Percentiles rank a stretch among this genome's conserved stretches.
These are phyloP conservation scores for Amphilophus citrinellus DNA, from an alignment of 2,113 vertebrate genomes.

Conservation along the genomic window DNA sequence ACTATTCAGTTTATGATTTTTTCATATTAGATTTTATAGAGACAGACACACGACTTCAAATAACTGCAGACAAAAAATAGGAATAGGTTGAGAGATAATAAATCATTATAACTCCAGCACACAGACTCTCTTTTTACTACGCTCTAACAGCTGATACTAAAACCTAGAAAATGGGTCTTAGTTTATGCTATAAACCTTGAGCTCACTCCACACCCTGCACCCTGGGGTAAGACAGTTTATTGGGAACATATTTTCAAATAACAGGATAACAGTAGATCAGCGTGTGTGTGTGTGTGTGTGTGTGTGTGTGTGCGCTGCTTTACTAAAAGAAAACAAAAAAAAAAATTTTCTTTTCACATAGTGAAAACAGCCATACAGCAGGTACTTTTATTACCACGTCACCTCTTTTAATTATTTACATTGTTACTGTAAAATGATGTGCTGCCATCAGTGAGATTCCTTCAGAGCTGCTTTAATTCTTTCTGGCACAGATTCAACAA, in stretches of 20 bases:
- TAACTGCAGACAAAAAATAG: neutral
- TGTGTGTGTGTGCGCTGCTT: neutral
- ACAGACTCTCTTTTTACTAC: neutral
- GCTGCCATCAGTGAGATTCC: neutral
- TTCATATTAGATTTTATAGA: neutral
- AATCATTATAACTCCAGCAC: neutral
- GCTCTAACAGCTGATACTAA: neutral
- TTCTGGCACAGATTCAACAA: no score
- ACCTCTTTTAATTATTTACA: neutral
- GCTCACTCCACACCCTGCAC: neutral
- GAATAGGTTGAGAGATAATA: neutral
- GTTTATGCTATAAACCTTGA: neutral
- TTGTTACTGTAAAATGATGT: conserved; percentile 8
- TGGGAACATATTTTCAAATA: neutral
- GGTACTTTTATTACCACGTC: no score
- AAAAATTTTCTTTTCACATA: neutral
- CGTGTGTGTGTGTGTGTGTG: no score
- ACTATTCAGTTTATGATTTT: neutral
- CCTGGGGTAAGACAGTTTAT: neutral
- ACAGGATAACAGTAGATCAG: neutral
- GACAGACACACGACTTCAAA: neutral
- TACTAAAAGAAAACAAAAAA: neutral
- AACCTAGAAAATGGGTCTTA: neutral
- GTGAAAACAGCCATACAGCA: neutral
- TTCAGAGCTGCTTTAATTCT: neutral